phyloP scores from a whole-genome alignment of 2,888 invertebrate genomes.

The Tinea pellionella region DNA sequence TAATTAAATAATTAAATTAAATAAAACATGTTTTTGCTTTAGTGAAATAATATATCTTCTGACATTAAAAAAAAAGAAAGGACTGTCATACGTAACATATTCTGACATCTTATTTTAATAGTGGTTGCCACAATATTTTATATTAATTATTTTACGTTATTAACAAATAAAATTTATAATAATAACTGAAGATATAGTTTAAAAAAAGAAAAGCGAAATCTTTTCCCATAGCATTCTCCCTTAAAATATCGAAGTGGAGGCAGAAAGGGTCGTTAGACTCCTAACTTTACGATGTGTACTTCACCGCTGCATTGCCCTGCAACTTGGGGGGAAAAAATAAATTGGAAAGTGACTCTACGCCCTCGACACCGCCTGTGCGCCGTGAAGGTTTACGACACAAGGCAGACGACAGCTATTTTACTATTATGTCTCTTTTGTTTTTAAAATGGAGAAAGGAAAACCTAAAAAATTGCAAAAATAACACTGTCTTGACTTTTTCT shows the following conservation, averaged over 20 bases:
- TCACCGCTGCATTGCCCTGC: constrained; percentile 45
- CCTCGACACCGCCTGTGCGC: constrained; percentile 26
- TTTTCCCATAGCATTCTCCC: not conserved
- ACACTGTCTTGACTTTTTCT: not conserved
- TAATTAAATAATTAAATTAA: too few relatives aligned
- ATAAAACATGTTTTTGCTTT: too few relatives aligned
- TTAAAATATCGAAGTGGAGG: not conserved
- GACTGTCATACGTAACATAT: too few relatives aligned
- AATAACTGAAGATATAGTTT: too few relatives aligned
- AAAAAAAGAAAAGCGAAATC: not conserved
- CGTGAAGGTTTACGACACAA: not conserved
- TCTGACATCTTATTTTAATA: too few relatives aligned
- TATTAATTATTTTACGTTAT: too few relatives aligned
- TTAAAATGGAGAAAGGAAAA: not conserved
- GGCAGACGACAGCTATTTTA: constrained; percentile 1
- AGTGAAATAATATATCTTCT: too few relatives aligned
- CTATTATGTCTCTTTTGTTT: not conserved
- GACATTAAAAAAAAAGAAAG: too few relatives aligned
- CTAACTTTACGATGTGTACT: constrained; percentile 32
- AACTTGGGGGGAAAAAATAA: constrained; percentile 62
- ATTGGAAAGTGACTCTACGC: constrained; percentile 51
- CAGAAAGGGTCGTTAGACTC: constrained; percentile 8
- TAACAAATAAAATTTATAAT: too few relatives aligned
- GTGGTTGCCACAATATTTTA: too few relatives aligned
- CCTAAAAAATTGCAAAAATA: not conserved